Percentiles rank a stretch among this genome's conserved stretches.
Conservation (phyloP, 2,797 vertebrate genomes). For the Gallirallus australis region DNA sequence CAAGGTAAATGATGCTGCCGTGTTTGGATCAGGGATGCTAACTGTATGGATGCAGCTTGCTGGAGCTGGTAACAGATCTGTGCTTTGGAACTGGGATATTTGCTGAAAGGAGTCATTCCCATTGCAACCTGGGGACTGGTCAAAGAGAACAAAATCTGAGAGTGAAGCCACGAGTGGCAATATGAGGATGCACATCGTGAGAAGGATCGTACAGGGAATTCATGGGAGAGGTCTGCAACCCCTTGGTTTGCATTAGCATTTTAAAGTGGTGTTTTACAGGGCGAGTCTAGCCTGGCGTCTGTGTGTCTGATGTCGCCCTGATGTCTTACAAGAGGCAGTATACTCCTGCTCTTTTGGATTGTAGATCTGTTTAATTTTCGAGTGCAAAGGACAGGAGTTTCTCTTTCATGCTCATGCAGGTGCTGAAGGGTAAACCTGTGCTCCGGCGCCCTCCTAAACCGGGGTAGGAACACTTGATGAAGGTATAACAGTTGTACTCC, state of each 20-base stretch:
- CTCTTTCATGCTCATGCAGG: neutral
- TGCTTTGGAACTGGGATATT: neutral
- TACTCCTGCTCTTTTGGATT: neutral
- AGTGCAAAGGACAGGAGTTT: neutral
- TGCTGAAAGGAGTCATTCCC: neutral
- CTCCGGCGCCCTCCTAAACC: neutral
- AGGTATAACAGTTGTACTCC: neutral
- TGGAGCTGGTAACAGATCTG: neutral
- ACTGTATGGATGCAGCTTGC: neutral
- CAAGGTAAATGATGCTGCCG: neutral
- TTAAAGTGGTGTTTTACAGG: neutral
- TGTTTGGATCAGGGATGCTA: neutral
- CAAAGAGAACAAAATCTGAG: neutral
- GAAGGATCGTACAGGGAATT: neutral
- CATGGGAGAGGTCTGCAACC: neutral
- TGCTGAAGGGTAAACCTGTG: neutral
- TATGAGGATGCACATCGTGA: neutral
- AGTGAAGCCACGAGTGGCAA: neutral
- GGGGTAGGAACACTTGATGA: neutral
- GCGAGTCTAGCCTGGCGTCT: neutral
- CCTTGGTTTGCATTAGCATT: neutral
- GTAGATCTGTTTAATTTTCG: neutral
- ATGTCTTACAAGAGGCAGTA: neutral
- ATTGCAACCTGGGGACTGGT: neutral
- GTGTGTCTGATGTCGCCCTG: neutral